A percentile compares a stretch with the other conserved stretches of the same genome.
These are phyloP conservation scores for Ditylenchus weischeri DNA, from an alignment of 2,888 invertebrate genomes.

Conservation along the genomic window DNA sequence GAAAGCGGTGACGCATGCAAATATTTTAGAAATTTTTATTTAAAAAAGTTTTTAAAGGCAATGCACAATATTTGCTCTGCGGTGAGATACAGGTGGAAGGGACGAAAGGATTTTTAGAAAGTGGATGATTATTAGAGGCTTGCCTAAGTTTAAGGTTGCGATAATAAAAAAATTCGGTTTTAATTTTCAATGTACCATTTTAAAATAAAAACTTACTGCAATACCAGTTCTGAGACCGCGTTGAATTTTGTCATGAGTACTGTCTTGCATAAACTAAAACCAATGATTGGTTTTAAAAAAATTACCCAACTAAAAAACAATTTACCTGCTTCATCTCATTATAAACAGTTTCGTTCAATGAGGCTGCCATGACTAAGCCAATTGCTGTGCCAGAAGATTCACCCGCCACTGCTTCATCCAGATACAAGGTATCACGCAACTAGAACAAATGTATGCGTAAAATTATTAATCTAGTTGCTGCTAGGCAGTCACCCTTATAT, in stretches of 20 bases:
- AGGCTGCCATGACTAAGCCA: conserved; percentile 98
- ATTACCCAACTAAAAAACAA: background rate
- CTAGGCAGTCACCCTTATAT: background rate
- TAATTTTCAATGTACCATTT: too few relatives aligned
- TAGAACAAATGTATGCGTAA: conserved; percentile 72
- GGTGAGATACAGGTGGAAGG: too few relatives aligned
- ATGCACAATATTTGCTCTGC: too few relatives aligned
- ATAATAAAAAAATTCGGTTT: too few relatives aligned
- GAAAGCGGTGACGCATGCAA: background rate
- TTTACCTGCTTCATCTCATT: conserved; percentile 63
- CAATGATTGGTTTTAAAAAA: conserved; percentile 56
- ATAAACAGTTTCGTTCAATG: conserved; percentile 74
- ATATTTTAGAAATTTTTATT: conserved; percentile 31
- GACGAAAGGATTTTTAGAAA: too few relatives aligned
- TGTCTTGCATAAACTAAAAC: conserved; percentile 76
- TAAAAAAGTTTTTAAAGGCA: too few relatives aligned
- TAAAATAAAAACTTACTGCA: conserved; percentile 20
- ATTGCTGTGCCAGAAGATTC: conserved; percentile 98
- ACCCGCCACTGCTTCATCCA: conserved; percentile 97
- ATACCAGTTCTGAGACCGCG: conserved; percentile 94
- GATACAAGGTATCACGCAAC: conserved; percentile 90
- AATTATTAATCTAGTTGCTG: too few relatives aligned
- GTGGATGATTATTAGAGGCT: too few relatives aligned
- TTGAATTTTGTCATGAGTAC: conserved; percentile 95
- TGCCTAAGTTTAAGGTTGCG: too few relatives aligned